Evolutionary conservation across 2,113 vertebrate species (phyloP).

Genomic region (Ciconia maguari): DNA sequence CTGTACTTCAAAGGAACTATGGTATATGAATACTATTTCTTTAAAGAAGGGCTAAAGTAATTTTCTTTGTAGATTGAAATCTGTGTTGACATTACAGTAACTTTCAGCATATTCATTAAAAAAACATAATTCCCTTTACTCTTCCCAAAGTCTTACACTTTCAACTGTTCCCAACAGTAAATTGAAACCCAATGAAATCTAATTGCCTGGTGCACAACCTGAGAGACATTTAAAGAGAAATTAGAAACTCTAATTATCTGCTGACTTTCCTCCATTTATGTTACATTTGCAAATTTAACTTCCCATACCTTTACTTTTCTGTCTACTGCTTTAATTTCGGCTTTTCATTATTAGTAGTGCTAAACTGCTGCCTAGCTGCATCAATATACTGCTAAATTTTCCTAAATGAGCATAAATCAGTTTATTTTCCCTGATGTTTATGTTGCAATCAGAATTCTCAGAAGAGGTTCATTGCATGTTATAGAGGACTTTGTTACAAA

Average conservation of each 20-base stretch:
- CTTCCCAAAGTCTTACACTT: conserved; percentile 40
- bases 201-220: conserved; percentile 40
- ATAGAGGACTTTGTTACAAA: background rate
- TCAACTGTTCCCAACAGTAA: conserved; percentile 52
- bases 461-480: background rate
- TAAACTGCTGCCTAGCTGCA: conserved; percentile 36
- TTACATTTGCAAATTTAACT: conserved; percentile 57
- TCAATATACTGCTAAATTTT: conserved; percentile 21
- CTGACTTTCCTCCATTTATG: conserved; percentile 54
- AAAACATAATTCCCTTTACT: conserved; percentile 21
- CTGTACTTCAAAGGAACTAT: background rate
- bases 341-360: conserved; percentile 48
- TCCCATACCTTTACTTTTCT: conserved; percentile 53
- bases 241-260: conserved; percentile 67
- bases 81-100: background rate
- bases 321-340: conserved; percentile 43
- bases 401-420: conserved; percentile 33
- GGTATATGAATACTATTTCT: background rate
- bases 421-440: conserved; percentile 41
- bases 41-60: background rate
- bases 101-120: conserved; percentile 44
- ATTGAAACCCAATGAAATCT: conserved; percentile 55
- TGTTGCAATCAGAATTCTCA: background rate
- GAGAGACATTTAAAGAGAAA: conserved; percentile 62
- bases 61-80: background rate